Evolutionary conservation across 2,797 vertebrate genomes (phyloP), one percentile per base, ranked within the genome.

Genomic region (Gymnodraco acuticeps): DNA sequence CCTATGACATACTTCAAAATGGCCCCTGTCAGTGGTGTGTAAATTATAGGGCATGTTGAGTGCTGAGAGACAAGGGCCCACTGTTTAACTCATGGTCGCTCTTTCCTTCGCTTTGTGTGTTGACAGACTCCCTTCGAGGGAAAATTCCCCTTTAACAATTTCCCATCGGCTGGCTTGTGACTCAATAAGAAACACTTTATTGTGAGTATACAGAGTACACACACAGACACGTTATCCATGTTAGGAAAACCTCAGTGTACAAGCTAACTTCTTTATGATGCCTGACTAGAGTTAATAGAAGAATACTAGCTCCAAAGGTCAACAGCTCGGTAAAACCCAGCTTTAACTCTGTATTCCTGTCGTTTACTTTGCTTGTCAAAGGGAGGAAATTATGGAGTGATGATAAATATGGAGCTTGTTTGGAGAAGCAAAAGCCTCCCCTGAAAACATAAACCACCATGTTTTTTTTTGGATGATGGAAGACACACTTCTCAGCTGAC

Each of bases 11-110:
- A 86, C 87, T 91, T 92, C 88, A 93, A 92, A 92, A 92, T 92
- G 91, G 84, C 85, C 91, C 78, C 93, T 91, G 94, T 94, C 95
- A 96, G 89, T 91, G 92, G 94, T 88, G 93, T 95, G 95, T 95
- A 95, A 96, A 96, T 95, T 91, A 95, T 89, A 95, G 95, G 92
- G 93, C 88, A 87, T 87, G 95, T 94, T 91, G 94, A 93, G 93
- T 91, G 89, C 91, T 94, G 95, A 95, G 92, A 95, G 95, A 96
- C 95, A 96, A 95, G 94, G 86, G 87, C 87, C 93, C 94, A 92
- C 93, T 95, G 95, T 96, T 96, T 92, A 91, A 93, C 93, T 92
- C 89, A 85, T 91, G 88, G 82, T 82, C 94, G 90, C 89, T 84
- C 87, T 91, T 88, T 94, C 85, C 81, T 77, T 83, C 85, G 81